A percentile compares a stretch with the other conserved stretches of the same genome.
Evolutionary conservation across 1,140 invertebrate species (phyloP).

Genomic region (Zaprionus lachaisei): DNA sequence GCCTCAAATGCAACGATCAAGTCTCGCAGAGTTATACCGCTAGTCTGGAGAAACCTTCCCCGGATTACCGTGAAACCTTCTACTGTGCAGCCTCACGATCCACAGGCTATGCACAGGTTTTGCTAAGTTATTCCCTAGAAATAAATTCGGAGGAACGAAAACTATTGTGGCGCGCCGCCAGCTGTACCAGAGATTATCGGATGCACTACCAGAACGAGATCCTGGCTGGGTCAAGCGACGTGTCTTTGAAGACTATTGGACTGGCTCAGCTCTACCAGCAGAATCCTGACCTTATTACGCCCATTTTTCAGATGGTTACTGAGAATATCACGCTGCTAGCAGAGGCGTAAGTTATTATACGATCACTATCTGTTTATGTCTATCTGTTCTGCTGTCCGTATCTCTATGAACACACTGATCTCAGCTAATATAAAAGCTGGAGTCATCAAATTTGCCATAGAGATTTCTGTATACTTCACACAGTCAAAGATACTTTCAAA

Average conservation of each 20-base stretch:
- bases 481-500: no score
- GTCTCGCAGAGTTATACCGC: slow-evolving; percentile 38
- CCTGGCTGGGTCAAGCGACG: slow-evolving; percentile 15
- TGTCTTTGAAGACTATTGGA: slow-evolving; percentile 52
- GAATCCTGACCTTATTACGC: slow-evolving; percentile 78
- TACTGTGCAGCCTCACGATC: slow-evolving; percentile 86
- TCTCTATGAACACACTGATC: no score
- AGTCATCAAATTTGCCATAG: no score
- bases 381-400: no score
- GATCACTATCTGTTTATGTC: neutral
- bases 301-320: slow-evolving; percentile 57
- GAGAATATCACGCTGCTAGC: slow-evolving; percentile 43
- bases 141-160: slow-evolving; percentile 39
- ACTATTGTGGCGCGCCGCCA: slow-evolving; percentile 53
- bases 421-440: no score
- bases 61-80: slow-evolving; percentile 86
- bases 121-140: slow-evolving; percentile 39
- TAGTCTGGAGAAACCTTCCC: slow-evolving; percentile 57
- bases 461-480: no score
- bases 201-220: slow-evolving; percentile 48
- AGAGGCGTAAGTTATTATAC: slow-evolving; percentile 53
- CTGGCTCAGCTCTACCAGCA: slow-evolving; percentile 83
- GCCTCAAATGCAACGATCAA: slow-evolving; percentile 82
- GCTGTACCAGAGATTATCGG: slow-evolving; percentile 50
- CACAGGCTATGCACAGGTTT: slow-evolving; percentile 52